Base-by-base conservation (phyloP, 2,888 invertebrate species). In the Dasysyrphus albostriatus region DNA sequence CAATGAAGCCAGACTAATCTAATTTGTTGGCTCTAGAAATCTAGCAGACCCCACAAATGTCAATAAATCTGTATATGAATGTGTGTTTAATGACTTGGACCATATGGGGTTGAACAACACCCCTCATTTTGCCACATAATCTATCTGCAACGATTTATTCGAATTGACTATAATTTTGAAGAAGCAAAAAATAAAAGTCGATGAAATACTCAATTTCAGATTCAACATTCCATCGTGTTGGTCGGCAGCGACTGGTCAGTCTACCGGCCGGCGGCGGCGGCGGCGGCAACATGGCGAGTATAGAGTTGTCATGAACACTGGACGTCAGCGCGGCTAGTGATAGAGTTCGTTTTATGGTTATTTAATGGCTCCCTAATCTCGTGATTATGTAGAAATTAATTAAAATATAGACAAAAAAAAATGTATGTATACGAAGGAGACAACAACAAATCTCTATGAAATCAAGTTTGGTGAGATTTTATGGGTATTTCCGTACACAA, bases 381-480 rank as follows among this genome's bases (percentile, higher is more conserved):
- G 77, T 81, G 70, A 81, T 85, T 74, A 74, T 81, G 63, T 78
- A 63, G 59, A 78, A 73, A 81, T 77, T 81, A 77, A 82, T 76
- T 82, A 65, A 80, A 58, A 74, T 58, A 49, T 58, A 49, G n/a
- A n/a, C n/a, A 29, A 54, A 59, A 51, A 58, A 63, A 73, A 73
- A 65, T 19, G 32, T 51, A 42, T 39, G 54, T 7, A 2, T 44
- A 42, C 54, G 44, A 59, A 37, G 61, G 5, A 44, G 44, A 51
- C 29, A 51, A 5, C 24, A 63, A 49, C 51, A 34, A 61, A 42
- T 34, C 14, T 14, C 16, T 16, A 19, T n/a, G 39, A 44, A 85
- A 78, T 78, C 78, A 69, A 67, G 82, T 82, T 87, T 82, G 78
- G 65, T 78, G 12, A 58, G 78, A 82, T 87, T 82, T 82, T 51